phyloP scores from a whole-genome alignment of 2,113 vertebrate species.

The Percina caprodes region DNA sequence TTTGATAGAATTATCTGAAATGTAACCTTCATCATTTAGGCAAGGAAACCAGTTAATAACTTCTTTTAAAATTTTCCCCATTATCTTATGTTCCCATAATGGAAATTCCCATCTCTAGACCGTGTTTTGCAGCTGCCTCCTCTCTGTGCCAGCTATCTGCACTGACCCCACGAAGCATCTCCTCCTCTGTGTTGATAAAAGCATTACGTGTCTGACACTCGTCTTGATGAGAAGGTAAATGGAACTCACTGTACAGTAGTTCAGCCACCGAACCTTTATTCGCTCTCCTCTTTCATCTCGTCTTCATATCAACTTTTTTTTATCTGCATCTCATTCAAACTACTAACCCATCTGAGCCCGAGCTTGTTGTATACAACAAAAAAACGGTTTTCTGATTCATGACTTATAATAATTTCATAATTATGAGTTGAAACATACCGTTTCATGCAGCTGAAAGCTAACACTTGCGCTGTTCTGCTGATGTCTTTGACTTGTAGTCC shows the following conservation, averaged over 20 bases:
- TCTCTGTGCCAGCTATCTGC: conserved; percentile 9
- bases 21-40: conserved; percentile 5
- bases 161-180: neutral
- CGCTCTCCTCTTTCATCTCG: neutral
- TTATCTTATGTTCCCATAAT: neutral
- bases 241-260: neutral
- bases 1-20: conserved; percentile 14
- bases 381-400: too few species aligned
- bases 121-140: conserved; percentile 2
- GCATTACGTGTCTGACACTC: neutral
- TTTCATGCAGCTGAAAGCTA: too few species aligned
- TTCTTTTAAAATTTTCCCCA: neutral
- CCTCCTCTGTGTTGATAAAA: neutral
- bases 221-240: neutral
- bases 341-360: too few species aligned
- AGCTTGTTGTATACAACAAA: too few species aligned
- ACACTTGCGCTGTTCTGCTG: too few species aligned
- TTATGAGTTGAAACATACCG: too few species aligned
- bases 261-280: neutral
- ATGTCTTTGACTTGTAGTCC: too few species aligned
- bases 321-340: neutral
- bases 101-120: conserved; percentile 17
- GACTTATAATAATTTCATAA: too few species aligned
- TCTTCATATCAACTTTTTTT: neutral
- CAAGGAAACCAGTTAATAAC: neutral